Evolutionary conservation across 1,140 invertebrate species (phyloP).

Genomic region (Nasonia longicornis): DNA sequence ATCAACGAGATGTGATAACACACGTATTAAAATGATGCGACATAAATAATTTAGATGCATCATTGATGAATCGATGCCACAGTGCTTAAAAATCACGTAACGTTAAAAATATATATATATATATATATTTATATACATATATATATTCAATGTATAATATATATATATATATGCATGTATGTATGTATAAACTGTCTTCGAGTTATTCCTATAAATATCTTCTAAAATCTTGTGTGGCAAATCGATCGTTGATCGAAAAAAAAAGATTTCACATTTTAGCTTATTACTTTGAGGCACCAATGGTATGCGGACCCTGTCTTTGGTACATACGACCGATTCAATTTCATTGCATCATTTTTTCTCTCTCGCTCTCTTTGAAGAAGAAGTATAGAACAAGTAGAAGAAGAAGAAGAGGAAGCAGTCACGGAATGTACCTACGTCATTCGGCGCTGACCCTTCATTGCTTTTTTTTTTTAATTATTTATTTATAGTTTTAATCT

Average conservation of each 20-base stretch:
- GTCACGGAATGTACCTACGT: conserved; percentile 46
- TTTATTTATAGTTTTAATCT: conserved; percentile 43
- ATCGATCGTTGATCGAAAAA: conserved; percentile 52
- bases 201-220: conserved; percentile 67
- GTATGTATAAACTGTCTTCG: conserved; percentile 67
- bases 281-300: conserved; percentile 69
- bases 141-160: conserved; percentile 57
- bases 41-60: conserved; percentile 70
- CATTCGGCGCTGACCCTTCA: conserved; percentile 44
- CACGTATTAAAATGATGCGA: conserved; percentile 67
- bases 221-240: conserved; percentile 68
- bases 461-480: conserved; percentile 48
- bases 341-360: conserved; percentile 59
- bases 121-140: conserved; percentile 49
- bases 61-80: conserved; percentile 63
- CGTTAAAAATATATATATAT: conserved; percentile 66
- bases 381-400: conserved; percentile 41
- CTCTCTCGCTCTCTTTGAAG: conserved; percentile 44
- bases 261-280: conserved; percentile 62
- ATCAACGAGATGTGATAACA: conserved; percentile 69
- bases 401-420: conserved; percentile 46
- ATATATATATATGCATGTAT: conserved; percentile 63
- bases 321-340: conserved; percentile 69
- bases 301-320: conserved; percentile 71
- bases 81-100: conserved; percentile 69